phyloP scores from a whole-genome alignment of 2,113 vertebrate genomes.

The Lasiurus cinereus region DNA sequence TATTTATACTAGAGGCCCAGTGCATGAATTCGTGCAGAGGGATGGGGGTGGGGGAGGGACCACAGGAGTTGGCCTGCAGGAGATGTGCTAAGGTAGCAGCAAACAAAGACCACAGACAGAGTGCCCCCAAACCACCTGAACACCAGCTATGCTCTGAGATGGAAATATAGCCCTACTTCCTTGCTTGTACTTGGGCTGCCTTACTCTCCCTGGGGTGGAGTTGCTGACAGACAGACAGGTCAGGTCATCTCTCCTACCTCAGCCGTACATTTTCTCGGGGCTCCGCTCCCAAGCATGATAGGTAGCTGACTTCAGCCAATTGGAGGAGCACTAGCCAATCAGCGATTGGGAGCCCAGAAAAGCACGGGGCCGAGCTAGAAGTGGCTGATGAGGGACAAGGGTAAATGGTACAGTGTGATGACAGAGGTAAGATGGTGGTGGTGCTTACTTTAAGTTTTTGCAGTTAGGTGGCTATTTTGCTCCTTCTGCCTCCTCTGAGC shows the following conservation, averaged over 20 bases:
- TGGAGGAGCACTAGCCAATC: slow-evolving; percentile 35
- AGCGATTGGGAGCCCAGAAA: neutral
- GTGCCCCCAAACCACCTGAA: rapidly evolving
- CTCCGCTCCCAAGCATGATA: neutral
- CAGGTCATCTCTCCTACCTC: neutral
- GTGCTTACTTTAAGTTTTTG: rapidly evolving
- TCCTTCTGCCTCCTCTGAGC: too few relatives aligned
- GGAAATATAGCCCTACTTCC: rapidly evolving
- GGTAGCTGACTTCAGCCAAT: slow-evolving; percentile 44
- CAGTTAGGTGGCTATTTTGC: rapidly evolving
- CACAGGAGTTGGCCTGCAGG: too few relatives aligned
- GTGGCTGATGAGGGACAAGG: neutral
- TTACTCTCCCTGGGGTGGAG: neutral
- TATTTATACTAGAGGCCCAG: too few relatives aligned
- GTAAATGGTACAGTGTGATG: slow-evolving; percentile 9
- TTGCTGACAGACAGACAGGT: slow-evolving; percentile 26
- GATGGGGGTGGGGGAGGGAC: too few relatives aligned
- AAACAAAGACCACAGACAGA: neutral
- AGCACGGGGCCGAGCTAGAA: rapidly evolving
- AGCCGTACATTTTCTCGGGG: neutral
- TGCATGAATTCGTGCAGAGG: too few relatives aligned
- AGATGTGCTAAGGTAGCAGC: slow-evolving; percentile 80
- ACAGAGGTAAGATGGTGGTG: slow-evolving; percentile 86
- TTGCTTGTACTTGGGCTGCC: rapidly evolving
- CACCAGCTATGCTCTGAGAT: rapidly evolving